Evolutionary conservation across 2,797 vertebrate species (phyloP).

Genomic region (Carcharodon carcharias): DNA sequence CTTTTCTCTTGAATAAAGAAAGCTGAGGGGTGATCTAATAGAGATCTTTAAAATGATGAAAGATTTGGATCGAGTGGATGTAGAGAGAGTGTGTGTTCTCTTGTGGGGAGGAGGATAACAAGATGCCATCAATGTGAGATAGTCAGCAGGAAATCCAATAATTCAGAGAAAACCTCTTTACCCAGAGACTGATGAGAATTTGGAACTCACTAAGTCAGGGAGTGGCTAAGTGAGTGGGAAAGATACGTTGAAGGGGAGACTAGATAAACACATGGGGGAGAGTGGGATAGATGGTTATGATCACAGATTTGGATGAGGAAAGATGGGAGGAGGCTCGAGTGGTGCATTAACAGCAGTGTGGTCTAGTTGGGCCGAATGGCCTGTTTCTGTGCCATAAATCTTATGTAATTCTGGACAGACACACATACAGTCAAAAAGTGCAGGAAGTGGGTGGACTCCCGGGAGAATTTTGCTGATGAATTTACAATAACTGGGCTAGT

Average conservation of each 20-base stretch:
- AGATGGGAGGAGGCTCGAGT: not conserved
- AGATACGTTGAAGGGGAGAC: not conserved
- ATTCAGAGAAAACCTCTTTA: not conserved
- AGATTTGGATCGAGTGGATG: not conserved
- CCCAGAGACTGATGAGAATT: not conserved
- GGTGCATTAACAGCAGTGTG: too few species aligned
- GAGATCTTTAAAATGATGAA: not conserved
- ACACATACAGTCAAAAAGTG: not conserved
- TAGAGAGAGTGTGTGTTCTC: too few species aligned
- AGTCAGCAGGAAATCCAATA: not conserved
- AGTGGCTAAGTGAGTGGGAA: not conserved
- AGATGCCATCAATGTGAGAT: too few species aligned
- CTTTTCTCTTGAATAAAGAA: not conserved
- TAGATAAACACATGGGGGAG: too few species aligned
- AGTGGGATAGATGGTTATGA: not conserved
- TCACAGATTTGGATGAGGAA: not conserved
- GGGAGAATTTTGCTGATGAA: not conserved
- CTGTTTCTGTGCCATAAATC: not conserved
- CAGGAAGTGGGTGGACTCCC: not conserved
- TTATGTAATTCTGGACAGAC: not conserved
- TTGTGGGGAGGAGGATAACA: not conserved
- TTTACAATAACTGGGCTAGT: not conserved
- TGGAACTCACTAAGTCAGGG: not conserved
- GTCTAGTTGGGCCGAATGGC: not conserved
- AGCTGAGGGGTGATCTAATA: too few species aligned